A percentile compares a stretch with the other conserved stretches of the same genome.
Evolutionary conservation across 92 coral and sea anemone species (phyloP).

Genomic region (Actinostola sp.): DNA sequence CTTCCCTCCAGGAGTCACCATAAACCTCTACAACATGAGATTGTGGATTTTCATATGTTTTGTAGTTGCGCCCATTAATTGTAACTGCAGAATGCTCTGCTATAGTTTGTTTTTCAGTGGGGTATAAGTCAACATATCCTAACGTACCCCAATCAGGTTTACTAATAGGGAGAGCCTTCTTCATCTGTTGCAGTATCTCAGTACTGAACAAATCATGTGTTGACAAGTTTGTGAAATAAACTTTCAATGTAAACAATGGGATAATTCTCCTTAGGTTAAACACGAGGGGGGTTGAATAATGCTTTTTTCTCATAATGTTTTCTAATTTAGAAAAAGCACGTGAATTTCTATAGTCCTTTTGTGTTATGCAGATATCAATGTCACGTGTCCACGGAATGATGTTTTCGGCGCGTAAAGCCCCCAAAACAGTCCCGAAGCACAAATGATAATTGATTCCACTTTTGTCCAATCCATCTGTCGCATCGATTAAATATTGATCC

Average conservation of each 20-base stretch:
- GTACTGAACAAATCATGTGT: slow-evolving; percentile 7
- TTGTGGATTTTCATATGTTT: slow-evolving; percentile 8
- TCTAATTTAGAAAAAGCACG: slow-evolving; percentile 1
- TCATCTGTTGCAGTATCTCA: slow-evolving; percentile 15
- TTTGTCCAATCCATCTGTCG: slow-evolving; percentile 8
- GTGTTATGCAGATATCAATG: slow-evolving; percentile 20
- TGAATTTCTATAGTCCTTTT: slow-evolving; percentile 5
- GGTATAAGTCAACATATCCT: slow-evolving; percentile 43
- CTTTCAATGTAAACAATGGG: slow-evolving; percentile 20
- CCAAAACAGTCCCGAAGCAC: slow-evolving; percentile 28
- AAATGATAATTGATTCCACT: slow-evolving; percentile 18
- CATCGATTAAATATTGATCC: slow-evolving; percentile 16
- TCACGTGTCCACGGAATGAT: slow-evolving; percentile 44
- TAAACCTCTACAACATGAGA: slow-evolving; percentile 10
- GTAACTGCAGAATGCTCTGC: not conserved
- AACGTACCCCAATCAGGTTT: slow-evolving; percentile 31
- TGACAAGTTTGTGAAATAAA: not conserved
- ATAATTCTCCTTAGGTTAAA: slow-evolving; percentile 28
- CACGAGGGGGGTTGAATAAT: slow-evolving; percentile 32
- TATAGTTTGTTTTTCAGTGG: slow-evolving; percentile 3
- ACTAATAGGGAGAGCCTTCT: slow-evolving; percentile 6
- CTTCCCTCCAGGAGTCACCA: slow-evolving; percentile 23
- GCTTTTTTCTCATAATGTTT: slow-evolving; percentile 5
- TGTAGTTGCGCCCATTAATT: slow-evolving; percentile 25
- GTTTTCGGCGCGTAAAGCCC: slow-evolving; percentile 27